These are phyloP conservation scores for Paraescarpia echinospica DNA, from an alignment of 1,140 invertebrate species.

Conservation along the genomic window DNA sequence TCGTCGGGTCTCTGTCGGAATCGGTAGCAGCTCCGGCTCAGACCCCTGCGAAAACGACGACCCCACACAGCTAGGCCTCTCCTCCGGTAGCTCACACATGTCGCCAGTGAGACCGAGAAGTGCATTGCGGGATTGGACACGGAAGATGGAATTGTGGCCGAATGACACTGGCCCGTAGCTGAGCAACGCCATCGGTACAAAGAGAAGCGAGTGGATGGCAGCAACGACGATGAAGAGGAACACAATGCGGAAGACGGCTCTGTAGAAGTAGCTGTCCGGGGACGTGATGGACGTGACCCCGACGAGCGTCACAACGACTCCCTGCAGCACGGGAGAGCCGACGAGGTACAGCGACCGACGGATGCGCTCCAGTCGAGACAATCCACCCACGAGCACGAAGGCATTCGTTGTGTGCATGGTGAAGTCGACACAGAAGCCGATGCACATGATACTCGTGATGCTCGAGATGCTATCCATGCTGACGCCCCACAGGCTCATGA, in stretches of 20 bases:
- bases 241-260: slow-evolving; percentile 98
- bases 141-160: slow-evolving; percentile 16
- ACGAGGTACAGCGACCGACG: slow-evolving; percentile 83
- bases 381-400: slow-evolving; percentile 78
- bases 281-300: slow-evolving; percentile 84
- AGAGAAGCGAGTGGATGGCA: slow-evolving; percentile 86
- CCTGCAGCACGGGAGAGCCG: slow-evolving; percentile 91
- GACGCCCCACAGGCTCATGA: slow-evolving; percentile 94
- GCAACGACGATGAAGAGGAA: slow-evolving; percentile 94
- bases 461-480: slow-evolving; percentile 96
- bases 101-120: not conserved
- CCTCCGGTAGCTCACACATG: not conserved
- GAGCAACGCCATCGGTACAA: slow-evolving; percentile 89
- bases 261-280: slow-evolving; percentile 93
- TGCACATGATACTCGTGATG: slow-evolving; percentile 99
- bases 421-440: slow-evolving; percentile 96
- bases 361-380: slow-evolving; percentile 67
- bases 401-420: slow-evolving; percentile 96
- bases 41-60: not conserved
- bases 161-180: slow-evolving; percentile 39
- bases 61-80: not conserved
- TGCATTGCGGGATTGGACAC: slow-evolving; percentile 12
- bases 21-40: no score
- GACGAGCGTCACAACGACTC: slow-evolving; percentile 88
- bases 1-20: not conserved